Evolutionary conservation across 2,113 vertebrate genomes (phyloP), one percentile per base, ranked within the genome.

Genomic region (Myiozetetes cayanensis): DNA sequence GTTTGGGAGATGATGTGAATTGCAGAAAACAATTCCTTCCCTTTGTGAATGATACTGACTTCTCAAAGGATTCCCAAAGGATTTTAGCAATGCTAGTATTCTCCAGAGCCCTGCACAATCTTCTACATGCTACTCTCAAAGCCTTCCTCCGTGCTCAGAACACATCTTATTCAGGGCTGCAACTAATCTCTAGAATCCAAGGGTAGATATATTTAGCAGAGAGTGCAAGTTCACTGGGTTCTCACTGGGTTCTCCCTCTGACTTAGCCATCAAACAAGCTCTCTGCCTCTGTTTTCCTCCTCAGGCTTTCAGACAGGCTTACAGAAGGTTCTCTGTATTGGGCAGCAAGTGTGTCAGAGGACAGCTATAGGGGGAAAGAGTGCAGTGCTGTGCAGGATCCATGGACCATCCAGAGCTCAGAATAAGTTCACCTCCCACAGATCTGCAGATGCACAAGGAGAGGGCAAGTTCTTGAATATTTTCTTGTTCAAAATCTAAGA

Each of bases 291-390:
- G 20, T 59, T 43, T 59, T 21, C 17, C n/a, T 73, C 33, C 41
- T 67, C 55, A 33, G 12, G 25, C 24, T 39, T 90, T 56, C 67
- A 50, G 10, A 14, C 31, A 58, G 39, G 14, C 4, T 10, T n/a
- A 21, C 23, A 53, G 53, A 17, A 68, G 22, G 9, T 47, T 72
- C 24, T 63, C 22, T 44, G 30, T 44, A 14, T 27, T 72, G 39
- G 15, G 18, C 2, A 2, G 20, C 2, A 0, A 1, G 11, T 3
- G 0, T 30, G 10, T 24, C 5, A 3, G 41, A 56, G n/a, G 28
- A 61, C 11, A 55, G 43, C 23, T 25, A 55, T 8, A 12, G 7
- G 7, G 17, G 3, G 3, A 28, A 33, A 37, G 31, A 52, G 16
- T 7, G 18, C 28, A 39, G 41, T 14, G 23, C 17, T 12, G 31